phyloP scores from a whole-genome alignment of 2,888 invertebrate genomes.

The Notodonta ziczac region DNA sequence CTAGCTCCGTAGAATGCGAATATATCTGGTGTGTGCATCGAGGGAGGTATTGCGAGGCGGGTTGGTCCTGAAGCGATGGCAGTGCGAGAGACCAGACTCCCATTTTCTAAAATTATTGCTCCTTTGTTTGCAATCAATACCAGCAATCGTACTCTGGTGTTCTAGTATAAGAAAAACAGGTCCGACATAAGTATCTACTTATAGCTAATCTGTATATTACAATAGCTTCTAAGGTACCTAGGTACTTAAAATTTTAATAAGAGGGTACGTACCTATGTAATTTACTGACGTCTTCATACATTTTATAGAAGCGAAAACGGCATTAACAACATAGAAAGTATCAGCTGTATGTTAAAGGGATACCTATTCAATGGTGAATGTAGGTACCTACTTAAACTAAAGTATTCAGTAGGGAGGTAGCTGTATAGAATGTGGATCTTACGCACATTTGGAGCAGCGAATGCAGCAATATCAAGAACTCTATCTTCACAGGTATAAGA shows the following conservation, averaged over 20 bases:
- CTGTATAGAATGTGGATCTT: neutral
- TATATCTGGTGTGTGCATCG: slow-evolving; percentile 74
- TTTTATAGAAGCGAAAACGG: no score
- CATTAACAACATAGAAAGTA: no score
- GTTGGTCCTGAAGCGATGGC: slow-evolving; percentile 65
- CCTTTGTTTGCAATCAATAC: slow-evolving; percentile 93
- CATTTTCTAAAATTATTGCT: slow-evolving; percentile 90
- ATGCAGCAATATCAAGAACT: slow-evolving; percentile 90
- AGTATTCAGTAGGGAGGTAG: no score
- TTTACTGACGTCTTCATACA: no score
- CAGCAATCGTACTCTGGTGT: slow-evolving; percentile 86
- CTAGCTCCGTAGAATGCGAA: slow-evolving; percentile 93
- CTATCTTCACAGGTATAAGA: slow-evolving; percentile 95
- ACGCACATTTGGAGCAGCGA: slow-evolving; percentile 78
- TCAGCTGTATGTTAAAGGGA: no score
- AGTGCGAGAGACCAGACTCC: slow-evolving; percentile 80
- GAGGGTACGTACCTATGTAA: no score
- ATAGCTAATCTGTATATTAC: neutral
- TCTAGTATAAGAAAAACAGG: slow-evolving; percentile 63
- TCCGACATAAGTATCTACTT: neutral
- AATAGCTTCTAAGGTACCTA: no score
- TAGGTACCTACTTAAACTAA: no score
- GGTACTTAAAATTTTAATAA: no score
- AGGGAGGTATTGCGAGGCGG: slow-evolving; percentile 62
- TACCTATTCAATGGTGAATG: no score